phyloP scores from a whole-genome alignment of 1,140 invertebrate genomes.

The Himalopsyche phryganea region DNA sequence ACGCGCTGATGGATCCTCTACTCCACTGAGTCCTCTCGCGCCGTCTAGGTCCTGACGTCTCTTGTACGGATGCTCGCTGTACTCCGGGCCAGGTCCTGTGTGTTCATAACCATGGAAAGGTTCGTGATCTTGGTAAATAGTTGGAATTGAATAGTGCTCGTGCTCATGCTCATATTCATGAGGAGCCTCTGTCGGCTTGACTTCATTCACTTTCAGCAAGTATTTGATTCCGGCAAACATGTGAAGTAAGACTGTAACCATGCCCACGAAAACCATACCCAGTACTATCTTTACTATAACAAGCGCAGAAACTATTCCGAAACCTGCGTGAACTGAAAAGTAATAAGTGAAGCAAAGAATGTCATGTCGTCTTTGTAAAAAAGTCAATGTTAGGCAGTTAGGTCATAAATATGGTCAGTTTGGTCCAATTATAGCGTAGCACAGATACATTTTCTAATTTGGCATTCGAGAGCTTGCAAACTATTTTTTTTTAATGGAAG shows the following conservation, averaged over 20 bases:
- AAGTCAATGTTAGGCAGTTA: background rate
- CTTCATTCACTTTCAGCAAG: conserved; percentile 11
- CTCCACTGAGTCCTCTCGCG: conserved; percentile 28
- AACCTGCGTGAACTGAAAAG: conserved; percentile 23
- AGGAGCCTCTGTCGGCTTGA: background rate
- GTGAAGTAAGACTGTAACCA: conserved; percentile 15
- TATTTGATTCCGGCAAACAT: conserved; percentile 28
- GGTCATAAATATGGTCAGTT: background rate
- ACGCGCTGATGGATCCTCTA: background rate
- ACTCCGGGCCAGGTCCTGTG: conserved; percentile 1
- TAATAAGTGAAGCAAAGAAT: background rate
- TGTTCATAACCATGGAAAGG: conserved; percentile 14
- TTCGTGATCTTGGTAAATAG: background rate
- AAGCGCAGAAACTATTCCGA: conserved; percentile 8
- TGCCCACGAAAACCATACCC: conserved; percentile 21
- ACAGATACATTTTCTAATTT: background rate
- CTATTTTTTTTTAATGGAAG: background rate
- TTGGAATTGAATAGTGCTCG: background rate
- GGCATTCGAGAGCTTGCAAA: background rate
- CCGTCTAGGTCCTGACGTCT: conserved; percentile 37
- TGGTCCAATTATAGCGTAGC: background rate
- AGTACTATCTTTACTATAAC: conserved; percentile 31
- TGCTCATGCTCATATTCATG: background rate
- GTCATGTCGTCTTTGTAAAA: background rate
- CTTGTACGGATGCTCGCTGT: background rate